phyloP scores from a whole-genome alignment of 2,113 vertebrate species.

The Ophthalmotilapia sp. region DNA sequence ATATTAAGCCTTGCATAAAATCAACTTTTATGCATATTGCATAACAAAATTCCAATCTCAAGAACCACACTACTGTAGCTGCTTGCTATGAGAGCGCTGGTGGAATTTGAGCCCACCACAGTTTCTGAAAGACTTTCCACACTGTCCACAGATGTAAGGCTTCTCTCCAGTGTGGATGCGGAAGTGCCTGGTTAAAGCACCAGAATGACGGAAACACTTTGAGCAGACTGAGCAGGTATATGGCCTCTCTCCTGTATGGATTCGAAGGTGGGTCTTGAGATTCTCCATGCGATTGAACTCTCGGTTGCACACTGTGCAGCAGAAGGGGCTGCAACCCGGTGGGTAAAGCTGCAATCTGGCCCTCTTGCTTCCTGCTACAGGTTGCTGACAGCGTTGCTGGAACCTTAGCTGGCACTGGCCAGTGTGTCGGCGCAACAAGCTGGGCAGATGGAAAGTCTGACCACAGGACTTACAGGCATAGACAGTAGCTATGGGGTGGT shows the following conservation, averaged over 20 bases:
- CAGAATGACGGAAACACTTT: slow-evolving; percentile 70
- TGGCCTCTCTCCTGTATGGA: slow-evolving; percentile 70
- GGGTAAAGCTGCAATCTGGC: slow-evolving; percentile 56
- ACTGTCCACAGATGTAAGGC: slow-evolving; percentile 66
- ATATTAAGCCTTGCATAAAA: not conserved
- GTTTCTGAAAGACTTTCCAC: slow-evolving; percentile 70
- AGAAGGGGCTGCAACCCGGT: slow-evolving; percentile 66
- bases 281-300: slow-evolving; percentile 73
- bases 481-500: not conserved
- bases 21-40: not conserved
- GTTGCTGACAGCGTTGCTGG: slow-evolving; percentile 30
- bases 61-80: not conserved
- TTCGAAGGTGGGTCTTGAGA: slow-evolving; percentile 71
- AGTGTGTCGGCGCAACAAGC: slow-evolving; percentile 56
- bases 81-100: slow-evolving; percentile 60
- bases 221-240: slow-evolving; percentile 67
- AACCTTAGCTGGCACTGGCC: slow-evolving; percentile 57
- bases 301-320: slow-evolving; percentile 60
- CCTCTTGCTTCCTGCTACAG: not conserved
- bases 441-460: slow-evolving; percentile 58
- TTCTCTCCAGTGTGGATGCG: slow-evolving; percentile 74
- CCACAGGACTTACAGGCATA: slow-evolving; percentile 59
- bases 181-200: slow-evolving; percentile 68
- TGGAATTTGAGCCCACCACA: slow-evolving; percentile 69
- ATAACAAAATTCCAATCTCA: not conserved